Evolutionary conservation across 2,113 vertebrate species (phyloP), one percentile per base, ranked within the genome.

Genomic region (Myanophis thanlyinensis): DNA sequence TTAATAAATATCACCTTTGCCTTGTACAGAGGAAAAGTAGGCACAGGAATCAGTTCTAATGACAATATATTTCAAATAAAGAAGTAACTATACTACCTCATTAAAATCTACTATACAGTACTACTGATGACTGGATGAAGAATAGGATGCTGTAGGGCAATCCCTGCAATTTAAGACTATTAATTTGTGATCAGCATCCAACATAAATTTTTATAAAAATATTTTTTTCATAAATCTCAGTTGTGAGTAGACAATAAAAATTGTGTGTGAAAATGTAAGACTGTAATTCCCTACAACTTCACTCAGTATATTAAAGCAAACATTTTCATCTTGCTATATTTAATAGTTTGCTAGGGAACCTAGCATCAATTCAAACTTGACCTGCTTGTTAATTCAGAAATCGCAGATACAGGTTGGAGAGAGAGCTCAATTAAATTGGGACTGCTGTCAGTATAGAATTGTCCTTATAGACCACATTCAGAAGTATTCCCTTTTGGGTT

Each of bases 311-410:
- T 85, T 91, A 86, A 89, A 62, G 18, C n/a, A 52, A 73, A 93
- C 85, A 48, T 85, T 89, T 59, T 67, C 35, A 49, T 40, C 53
- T 67, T 89, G 87, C 85, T 35, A 91, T 62, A 93, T 56, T 62
- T 59, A 85, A 52, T 85, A 62, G n/a, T 89, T 93, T 47, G 53
- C 88, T 40, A 52, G 47, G 46, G 35, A 90, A 47, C 53, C 48
- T 46, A 89, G 53, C 62, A 86, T 91, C 53, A 89, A 44, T 89
- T 91, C 62, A 85, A 91, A 89, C 53, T 51, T 85, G 3, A 89
- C 89, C 52, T 62, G 62, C 44, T 89, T 46, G 54, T 93, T 89
- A 85, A 62, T 91, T 47, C 48, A 91, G 40, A 89, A 91, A 91
- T 86, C 62, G 85, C 13, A 62, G 52, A 30, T 30, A 22, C 2